Base-by-base conservation (phyloP, 1,140 invertebrate species). In the Lasioglossum baleicum region DNA sequence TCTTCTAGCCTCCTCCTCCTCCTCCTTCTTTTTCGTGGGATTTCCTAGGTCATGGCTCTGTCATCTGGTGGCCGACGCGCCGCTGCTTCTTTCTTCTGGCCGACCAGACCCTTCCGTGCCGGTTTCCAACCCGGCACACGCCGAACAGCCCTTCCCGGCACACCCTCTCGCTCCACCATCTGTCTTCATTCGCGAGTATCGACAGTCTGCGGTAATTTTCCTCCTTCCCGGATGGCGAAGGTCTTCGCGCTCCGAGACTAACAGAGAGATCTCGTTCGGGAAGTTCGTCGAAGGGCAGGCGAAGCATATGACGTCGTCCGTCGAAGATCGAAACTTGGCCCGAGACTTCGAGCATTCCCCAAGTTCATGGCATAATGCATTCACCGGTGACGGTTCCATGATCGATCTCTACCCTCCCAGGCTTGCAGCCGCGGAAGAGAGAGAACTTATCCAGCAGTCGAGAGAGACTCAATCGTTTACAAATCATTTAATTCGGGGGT, bases 21-120 rank as follows among this genome's bases (percentile, higher is more conserved):
- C 51, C 51, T 70, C 26, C 56, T 58, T 8, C 77, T 64, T 63
- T 58, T 73, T 71, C 85, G 83, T 87, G 81, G 87, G 88, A 89
- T 86, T 89, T 83, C 81, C 85, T 88, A 86, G 88, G 87, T 89
- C 88, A 89, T 87, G 85, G 82, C 85, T 87, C 87, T 88, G 86
- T 87, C 86, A 87, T 87, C 86, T 87, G 86, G 86, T 87, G 44
- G 73, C 75, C 86, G 86, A 79, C 78, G 67, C 61, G 13, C 72
- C 69, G 35, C 35, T 60, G 53, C 69, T 67, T 67, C 56, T 26
- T 61, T 69, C 70, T 65, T 64, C 51, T 58, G 72, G n/a, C n/a
- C 15, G 17, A 20, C 7, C 67, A 22, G 72, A 77, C 78, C 75
- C 81, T 79, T 63, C 77, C 69, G 56, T 65, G 35, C 53, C 31